These are phyloP conservation scores for Chromis chromis DNA, from an alignment of 2,797 vertebrate genomes.

Conservation along the genomic window DNA sequence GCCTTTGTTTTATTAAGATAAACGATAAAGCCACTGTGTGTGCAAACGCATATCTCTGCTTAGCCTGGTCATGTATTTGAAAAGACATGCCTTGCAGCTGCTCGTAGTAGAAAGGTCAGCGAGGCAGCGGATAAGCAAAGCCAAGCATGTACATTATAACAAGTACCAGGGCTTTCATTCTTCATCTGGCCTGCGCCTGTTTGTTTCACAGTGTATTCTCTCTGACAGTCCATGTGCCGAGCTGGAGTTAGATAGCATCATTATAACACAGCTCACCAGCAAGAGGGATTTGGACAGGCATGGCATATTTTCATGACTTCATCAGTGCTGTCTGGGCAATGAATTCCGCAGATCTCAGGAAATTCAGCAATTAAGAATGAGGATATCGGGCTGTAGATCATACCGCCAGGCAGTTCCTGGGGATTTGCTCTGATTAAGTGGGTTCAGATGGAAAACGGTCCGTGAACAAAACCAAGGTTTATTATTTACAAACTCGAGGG, in stretches of 20 bases:
- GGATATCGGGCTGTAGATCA: conserved; percentile 50
- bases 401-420: conserved; percentile 39
- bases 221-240: conserved; percentile 49
- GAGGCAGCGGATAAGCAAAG: conserved; percentile 72
- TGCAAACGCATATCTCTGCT: conserved; percentile 68
- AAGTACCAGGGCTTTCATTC: conserved; percentile 66
- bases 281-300: conserved; percentile 47
- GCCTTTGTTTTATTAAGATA: conserved; percentile 82
- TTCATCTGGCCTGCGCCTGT: conserved; percentile 66
- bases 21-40: conserved; percentile 72
- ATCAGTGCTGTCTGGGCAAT: conserved; percentile 44
- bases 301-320: conserved; percentile 68
- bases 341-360: conserved; percentile 60
- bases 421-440: conserved; percentile 70
- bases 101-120: conserved; percentile 78
- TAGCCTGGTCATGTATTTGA: conserved; percentile 62
- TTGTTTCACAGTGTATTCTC: conserved; percentile 53
- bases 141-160: conserved; percentile 66
- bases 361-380: conserved; percentile 66
- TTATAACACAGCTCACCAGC: conserved; percentile 58
- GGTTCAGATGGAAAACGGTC: conserved; percentile 57
- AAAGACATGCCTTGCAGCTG: conserved; percentile 74
- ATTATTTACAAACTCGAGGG: conserved; percentile 63
- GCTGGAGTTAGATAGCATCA: conserved; percentile 59
- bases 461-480: conserved; percentile 46